Evolutionary conservation across 2,797 vertebrate genomes (phyloP), one percentile per base, ranked within the genome.

Genomic region (Coregonus ussuriensis): DNA sequence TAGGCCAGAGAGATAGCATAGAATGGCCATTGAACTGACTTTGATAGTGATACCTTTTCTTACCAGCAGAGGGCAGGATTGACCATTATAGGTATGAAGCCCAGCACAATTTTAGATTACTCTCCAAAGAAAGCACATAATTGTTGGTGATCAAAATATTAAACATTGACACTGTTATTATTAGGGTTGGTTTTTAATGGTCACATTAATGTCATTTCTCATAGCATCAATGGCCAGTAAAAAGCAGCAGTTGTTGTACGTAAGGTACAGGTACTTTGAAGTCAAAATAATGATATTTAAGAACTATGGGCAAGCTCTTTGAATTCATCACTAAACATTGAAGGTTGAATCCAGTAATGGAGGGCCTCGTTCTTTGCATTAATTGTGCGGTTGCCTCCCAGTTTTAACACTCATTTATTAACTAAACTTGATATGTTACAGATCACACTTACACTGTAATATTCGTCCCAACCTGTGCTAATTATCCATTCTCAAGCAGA

Each of bases 41-140:
- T 3, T 47, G 9, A 47, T 13, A 47, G 41, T 47, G 9, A 11
- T 47, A 47, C 9, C 2, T 18, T 16, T 52, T 29, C 14, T 18
- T 21, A 21, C 63, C 80, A 76, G 74, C 75, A 75, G 78, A 71
- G 78, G 73, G 78, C 76, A 75, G 62, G 33, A 75, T 75, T 75
- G 77, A 13, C 74, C 73, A 72, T 62, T 16, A 25, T 33, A 74
- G 74, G 9, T 47, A 47, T 47, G 3, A 13, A 47, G 18, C 14
- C 15, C n/a, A 21, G n/a, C 9, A 41, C 18, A 9, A 51, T 70
- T 51, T n/a, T 0, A 37, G 6, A 31, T 67, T 31, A 6, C 65
- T 47, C 29, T 66, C 25, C 11, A 67, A 33, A 33, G 6, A 47
- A 47, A 1, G 21, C 6, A 18, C 51, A 53, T 7, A 18, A 18